These are phyloP conservation scores for Myathropa florea DNA, from an alignment of 2,888 invertebrate genomes.

Conservation along the genomic window DNA sequence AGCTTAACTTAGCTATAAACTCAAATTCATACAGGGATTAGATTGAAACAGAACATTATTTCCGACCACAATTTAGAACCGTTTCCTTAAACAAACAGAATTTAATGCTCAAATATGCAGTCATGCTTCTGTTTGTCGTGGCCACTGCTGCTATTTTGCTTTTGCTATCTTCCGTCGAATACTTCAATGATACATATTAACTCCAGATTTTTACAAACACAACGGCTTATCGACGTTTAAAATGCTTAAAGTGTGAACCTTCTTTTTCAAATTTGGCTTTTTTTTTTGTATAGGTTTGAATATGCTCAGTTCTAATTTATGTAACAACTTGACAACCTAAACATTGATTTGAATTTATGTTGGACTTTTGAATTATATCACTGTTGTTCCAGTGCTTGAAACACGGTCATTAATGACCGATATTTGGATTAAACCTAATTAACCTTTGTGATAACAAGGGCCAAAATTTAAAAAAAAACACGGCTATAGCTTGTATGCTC, in stretches of 20 bases:
- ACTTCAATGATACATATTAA: not conserved
- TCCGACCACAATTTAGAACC: not conserved
- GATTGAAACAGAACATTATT: too few relatives aligned
- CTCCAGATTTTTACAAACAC: not conserved
- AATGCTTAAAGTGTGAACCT: not conserved
- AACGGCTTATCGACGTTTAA: not conserved
- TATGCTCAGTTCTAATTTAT: not conserved
- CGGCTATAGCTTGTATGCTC: too few relatives aligned
- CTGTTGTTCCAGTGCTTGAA: not conserved
- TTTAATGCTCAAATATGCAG: not conserved
- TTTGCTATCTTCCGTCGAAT: not conserved
- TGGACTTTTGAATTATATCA: not conserved
- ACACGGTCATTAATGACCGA: not conserved
- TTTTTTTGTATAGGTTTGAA: not conserved
- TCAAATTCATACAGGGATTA: too few relatives aligned
- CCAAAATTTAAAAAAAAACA: too few relatives aligned
- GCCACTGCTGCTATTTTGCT: not conserved
- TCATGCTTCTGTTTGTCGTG: not conserved
- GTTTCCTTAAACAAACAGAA: not conserved
- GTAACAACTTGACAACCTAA: not conserved
- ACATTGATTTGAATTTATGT: too few relatives aligned
- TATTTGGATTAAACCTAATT: not conserved
- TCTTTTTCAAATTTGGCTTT: not conserved
- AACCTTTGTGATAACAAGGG: not conserved
- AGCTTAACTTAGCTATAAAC: too few relatives aligned